phyloP scores from a whole-genome alignment of 2,888 invertebrate genomes.

The Parnassius glacialis region DNA sequence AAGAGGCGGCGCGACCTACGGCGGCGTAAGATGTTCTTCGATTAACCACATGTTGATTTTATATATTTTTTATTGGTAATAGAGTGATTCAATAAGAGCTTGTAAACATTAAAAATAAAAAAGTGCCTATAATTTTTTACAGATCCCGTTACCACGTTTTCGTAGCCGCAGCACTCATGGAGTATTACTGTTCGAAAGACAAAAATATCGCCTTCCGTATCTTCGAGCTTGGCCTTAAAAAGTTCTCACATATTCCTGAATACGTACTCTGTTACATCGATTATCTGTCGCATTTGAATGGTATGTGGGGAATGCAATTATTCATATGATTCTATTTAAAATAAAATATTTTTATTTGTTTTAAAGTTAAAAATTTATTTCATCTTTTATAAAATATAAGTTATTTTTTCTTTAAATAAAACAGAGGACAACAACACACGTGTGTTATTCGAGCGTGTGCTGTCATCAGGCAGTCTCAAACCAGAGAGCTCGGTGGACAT shows the following conservation, averaged over 20 bases:
- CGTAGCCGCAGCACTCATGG: constrained; percentile 98
- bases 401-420: background rate
- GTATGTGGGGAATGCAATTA: constrained; percentile 59
- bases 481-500: constrained; percentile 97
- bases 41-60: no score
- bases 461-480: constrained; percentile 94
- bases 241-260: constrained; percentile 96
- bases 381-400: background rate
- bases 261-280: constrained; percentile 98
- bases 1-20: no score
- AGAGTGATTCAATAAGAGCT: no score
- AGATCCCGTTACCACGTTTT: constrained; percentile 95
- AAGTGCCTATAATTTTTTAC: constrained; percentile 8
- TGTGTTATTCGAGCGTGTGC: constrained; percentile 97
- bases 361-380: background rate
- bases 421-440: constrained; percentile 99
- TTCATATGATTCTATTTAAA: background rate
- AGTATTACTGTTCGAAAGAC: constrained; percentile 99
- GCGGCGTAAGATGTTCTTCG: no score
- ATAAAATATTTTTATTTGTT: no score
- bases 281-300: constrained; percentile 97
- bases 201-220: constrained; percentile 97
- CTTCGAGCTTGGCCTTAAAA: constrained; percentile 98
- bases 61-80: no score
- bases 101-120: no score